Conservation (phyloP, 2,797 vertebrate genomes). For the Poeciliopsis turneri region DNA sequence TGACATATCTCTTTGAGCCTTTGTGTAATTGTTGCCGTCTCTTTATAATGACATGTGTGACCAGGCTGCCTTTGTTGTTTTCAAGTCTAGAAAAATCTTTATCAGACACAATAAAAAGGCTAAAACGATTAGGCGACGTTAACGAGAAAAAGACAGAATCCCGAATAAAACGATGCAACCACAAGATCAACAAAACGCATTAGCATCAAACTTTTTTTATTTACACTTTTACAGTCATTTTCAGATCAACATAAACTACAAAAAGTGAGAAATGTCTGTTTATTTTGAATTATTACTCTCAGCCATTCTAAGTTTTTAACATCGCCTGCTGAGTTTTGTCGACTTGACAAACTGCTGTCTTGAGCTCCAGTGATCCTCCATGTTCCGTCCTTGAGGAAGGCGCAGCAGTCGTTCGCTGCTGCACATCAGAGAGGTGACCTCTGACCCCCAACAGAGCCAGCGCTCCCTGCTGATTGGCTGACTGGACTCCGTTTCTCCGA, state of each 20-base stretch:
- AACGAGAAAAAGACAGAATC: background rate
- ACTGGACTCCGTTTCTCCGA: conserved; percentile 7
- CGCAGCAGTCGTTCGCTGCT: conserved; percentile 11
- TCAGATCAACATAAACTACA: background rate
- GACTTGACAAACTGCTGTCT: background rate
- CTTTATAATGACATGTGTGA: background rate
- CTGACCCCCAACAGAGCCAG: conserved; percentile 15
- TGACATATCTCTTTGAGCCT: background rate
- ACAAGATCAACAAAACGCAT: background rate
- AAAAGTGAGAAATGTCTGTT: background rate
- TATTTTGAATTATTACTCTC: background rate
- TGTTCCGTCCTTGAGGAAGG: conserved; percentile 6
- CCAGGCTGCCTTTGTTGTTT: background rate
- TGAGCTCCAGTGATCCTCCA: conserved; percentile 12
- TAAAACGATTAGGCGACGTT: background rate
- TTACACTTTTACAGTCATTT: background rate
- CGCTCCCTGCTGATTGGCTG: conserved; percentile 34
- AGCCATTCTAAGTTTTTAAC: background rate
- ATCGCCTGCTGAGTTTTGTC: background rate
- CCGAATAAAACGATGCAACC: background rate
- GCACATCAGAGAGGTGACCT: background rate
- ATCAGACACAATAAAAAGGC: background rate
- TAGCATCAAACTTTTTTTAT: background rate
- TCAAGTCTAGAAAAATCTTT: background rate
- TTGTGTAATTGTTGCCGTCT: background rate